Conservation (phyloP, 2,797 vertebrate species). For the Zenarchopterus dispar region DNA sequence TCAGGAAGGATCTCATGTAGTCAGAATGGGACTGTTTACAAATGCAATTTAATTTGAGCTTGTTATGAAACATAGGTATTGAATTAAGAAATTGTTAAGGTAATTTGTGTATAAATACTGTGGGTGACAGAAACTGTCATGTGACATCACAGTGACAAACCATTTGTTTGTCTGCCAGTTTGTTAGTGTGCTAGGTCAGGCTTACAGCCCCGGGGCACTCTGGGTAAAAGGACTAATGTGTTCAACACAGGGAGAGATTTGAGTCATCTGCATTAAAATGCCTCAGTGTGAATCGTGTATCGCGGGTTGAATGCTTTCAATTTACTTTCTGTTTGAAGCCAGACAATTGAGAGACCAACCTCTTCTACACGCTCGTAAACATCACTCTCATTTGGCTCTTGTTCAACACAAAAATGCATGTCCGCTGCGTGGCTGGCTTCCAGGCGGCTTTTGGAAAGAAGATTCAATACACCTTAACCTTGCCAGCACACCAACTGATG, state of each 20-base stretch:
- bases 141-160: background rate
- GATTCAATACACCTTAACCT: conserved; percentile 20
- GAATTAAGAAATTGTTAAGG: conserved; percentile 36
- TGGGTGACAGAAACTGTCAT: conserved; percentile 26
- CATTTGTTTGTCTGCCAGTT: conserved; percentile 13
- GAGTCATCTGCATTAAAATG: conserved; percentile 54
- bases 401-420: conserved; percentile 17
- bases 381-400: conserved; percentile 21
- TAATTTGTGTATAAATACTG: conserved; percentile 37
- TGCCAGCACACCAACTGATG: conserved; percentile 15
- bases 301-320: conserved; percentile 27
- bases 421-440: conserved; percentile 22
- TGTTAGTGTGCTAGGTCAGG: conserved; percentile 26
- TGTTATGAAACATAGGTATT: conserved; percentile 32
- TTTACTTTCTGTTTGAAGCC: conserved; percentile 32
- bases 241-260: conserved; percentile 37
- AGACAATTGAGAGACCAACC: conserved; percentile 22
- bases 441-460: conserved; percentile 34
- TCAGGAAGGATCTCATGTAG: conserved; percentile 61
- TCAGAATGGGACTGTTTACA: conserved; percentile 43
- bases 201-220: conserved; percentile 46
- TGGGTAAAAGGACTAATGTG: conserved; percentile 38
- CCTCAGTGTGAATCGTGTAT: conserved; percentile 10
- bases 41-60: conserved; percentile 51
- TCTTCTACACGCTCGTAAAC: conserved; percentile 29